Conservation (phyloP, 2,113 vertebrate genomes). For the Gavialis gangeticus region DNA sequence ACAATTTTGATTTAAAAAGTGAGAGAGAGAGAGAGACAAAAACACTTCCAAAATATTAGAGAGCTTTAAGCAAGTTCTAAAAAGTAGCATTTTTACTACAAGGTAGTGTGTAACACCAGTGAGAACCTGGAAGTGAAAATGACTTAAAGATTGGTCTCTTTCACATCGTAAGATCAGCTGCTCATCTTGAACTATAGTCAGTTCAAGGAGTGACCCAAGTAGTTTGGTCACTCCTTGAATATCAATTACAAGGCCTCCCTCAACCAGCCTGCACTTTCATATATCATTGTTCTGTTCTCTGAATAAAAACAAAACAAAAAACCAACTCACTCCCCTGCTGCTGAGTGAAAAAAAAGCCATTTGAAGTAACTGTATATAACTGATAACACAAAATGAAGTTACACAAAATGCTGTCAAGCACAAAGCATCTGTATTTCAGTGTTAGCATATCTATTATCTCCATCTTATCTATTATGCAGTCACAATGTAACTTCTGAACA, state of each 20-base stretch:
- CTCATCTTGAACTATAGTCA: neutral
- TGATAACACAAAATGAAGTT: neutral
- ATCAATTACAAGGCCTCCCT: neutral
- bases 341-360: neutral
- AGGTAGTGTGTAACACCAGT: neutral
- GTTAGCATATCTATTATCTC: too few relatives aligned
- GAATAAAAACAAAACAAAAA: neutral
- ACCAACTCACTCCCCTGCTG: neutral
- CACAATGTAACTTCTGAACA: too few relatives aligned
- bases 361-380: neutral
- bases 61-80: accelerated
- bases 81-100: neutral
- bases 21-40: too few relatives aligned
- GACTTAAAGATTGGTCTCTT: neutral
- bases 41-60: neutral
- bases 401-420: neutral
- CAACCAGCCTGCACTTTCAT: neutral
- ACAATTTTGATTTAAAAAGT: too few relatives aligned
- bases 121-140: neutral
- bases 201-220: neutral
- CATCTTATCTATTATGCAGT: too few relatives aligned
- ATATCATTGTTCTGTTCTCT: neutral
- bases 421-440: too few relatives aligned
- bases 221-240: neutral
- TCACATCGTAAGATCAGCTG: neutral